Conservation (phyloP, 2,797 vertebrate genomes). For the Yasuhikotakia modesta region DNA sequence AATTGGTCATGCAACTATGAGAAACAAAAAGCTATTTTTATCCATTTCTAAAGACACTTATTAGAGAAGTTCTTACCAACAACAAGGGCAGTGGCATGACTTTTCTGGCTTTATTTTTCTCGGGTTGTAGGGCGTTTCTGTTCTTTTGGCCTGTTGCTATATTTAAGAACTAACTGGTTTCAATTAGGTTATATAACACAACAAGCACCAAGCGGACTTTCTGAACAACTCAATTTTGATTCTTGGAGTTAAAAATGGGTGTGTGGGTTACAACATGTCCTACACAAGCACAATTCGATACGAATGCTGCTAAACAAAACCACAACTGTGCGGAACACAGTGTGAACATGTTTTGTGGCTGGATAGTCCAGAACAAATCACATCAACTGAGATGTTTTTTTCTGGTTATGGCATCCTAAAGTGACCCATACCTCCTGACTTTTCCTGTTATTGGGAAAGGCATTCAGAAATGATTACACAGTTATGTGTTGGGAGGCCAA, state of each 20-base stretch:
- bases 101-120: constrained; percentile 5
- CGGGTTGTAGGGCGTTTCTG: constrained; percentile 6
- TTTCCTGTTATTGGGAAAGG: constrained; percentile 16
- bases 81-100: neutral
- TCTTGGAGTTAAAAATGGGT: neutral
- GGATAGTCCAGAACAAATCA: neutral
- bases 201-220: neutral
- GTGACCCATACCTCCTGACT: constrained; percentile 1
- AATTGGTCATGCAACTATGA: constrained; percentile 6
- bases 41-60: constrained; percentile 1
- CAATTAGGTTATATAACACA: constrained; percentile 54
- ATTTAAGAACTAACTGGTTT: constrained; percentile 45
- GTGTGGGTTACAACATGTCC: neutral
- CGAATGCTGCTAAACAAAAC: neutral
- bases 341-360: neutral
- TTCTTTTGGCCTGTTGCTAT: constrained; percentile 30
- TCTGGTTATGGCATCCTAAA: neutral
- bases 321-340: no score
- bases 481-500: neutral
- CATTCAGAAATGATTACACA: neutral
- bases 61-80: neutral
- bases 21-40: neutral
- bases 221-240: constrained; percentile 27
- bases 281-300: no score
- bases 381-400: neutral